These are phyloP conservation scores for Mystacides longicornis DNA, from an alignment of 2,888 invertebrate species.

Conservation along the genomic window DNA sequence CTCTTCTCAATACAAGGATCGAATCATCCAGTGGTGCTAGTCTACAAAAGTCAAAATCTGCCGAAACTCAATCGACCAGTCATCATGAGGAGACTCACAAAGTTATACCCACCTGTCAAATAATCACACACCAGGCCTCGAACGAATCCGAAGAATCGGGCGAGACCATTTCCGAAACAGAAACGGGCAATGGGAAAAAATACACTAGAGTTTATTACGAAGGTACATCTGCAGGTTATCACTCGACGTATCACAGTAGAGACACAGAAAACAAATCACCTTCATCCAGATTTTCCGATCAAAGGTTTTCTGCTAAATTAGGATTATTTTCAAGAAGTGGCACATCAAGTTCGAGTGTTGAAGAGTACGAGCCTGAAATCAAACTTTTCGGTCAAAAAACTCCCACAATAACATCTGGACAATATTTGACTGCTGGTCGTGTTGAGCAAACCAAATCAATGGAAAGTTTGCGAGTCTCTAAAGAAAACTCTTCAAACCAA, in stretches of 20 bases:
- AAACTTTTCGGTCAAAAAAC: constrained; percentile 36
- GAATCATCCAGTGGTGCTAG: constrained; percentile 8
- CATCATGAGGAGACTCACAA: constrained; percentile 25
- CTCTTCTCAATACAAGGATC: constrained; percentile 13
- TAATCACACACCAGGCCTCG: constrained; percentile 44
- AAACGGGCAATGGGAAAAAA: constrained; percentile 27
- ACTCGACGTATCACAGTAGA: constrained; percentile 33
- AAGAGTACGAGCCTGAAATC: constrained; percentile 57
- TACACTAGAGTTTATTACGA: constrained; percentile 30
- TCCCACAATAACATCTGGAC: constrained; percentile 43
- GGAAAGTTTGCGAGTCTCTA: constrained; percentile 59
- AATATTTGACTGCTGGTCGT: constrained; percentile 48
- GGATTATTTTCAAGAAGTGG: constrained; percentile 50
- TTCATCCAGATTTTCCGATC: constrained; percentile 22
- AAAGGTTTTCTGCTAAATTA: constrained; percentile 45
- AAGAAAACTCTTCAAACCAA: constrained; percentile 46
- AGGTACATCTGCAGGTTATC: constrained; percentile 31
- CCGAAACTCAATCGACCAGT: constrained; percentile 10
- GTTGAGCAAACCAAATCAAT: constrained; percentile 60
- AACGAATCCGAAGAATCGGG: constrained; percentile 52
- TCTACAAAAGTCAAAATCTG: constrained; percentile 11
- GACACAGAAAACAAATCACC: constrained; percentile 31
- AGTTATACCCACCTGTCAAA: constrained; percentile 36
- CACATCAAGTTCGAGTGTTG: constrained; percentile 63
- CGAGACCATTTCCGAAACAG: constrained; percentile 34